Conservation (phyloP, 2,113 vertebrate species). For the Lycaon pictus region DNA sequence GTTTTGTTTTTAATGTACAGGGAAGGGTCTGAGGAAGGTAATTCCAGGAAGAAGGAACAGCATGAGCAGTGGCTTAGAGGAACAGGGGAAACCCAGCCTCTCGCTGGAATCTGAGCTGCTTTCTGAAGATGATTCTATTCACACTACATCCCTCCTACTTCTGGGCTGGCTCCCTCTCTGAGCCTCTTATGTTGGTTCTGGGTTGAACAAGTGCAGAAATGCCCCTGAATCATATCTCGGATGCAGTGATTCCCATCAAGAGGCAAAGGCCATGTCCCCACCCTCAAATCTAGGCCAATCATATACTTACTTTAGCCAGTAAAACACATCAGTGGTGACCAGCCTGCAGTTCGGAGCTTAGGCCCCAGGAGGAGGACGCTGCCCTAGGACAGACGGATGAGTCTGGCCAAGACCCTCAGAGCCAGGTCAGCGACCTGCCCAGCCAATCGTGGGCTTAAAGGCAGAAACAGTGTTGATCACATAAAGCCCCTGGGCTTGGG, state of each 20-base stretch:
- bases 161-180: background rate
- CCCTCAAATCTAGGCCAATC: background rate
- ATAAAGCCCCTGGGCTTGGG: background rate
- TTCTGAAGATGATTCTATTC: background rate
- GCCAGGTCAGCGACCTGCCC: background rate
- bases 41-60: background rate
- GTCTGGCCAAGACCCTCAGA: background rate
- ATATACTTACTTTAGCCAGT: background rate
- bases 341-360: accelerated
- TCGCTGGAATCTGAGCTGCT: background rate
- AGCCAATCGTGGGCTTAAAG: background rate
- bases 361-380: background rate
- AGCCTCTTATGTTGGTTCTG: background rate
- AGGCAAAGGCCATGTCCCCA: background rate
- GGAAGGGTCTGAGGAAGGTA: background rate
- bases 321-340: background rate
- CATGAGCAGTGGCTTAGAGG: background rate
- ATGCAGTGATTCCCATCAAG: background rate
- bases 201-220: background rate
- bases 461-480: background rate
- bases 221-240: background rate
- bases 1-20: background rate
- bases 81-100: background rate
- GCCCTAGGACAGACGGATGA: accelerated
- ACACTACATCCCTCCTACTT: background rate